A percentile compares a stretch with the other conserved stretches of the same genome.
Evolutionary conservation across 2,888 invertebrate species (phyloP).

Genomic region (Pseudococcus longispinus): DNA sequence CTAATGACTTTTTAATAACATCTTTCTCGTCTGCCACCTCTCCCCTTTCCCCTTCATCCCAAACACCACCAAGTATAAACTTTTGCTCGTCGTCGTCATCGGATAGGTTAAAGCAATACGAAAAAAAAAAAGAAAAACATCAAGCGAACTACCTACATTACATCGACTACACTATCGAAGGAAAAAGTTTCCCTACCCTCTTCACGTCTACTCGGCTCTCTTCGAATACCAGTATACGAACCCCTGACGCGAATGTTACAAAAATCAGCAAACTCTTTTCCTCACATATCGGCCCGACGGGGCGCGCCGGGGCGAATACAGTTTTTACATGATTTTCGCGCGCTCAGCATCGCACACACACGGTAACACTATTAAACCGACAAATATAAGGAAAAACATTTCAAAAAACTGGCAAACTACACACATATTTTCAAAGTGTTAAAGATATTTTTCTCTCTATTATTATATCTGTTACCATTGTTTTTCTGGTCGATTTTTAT

Average conservation of each 20-base stretch:
- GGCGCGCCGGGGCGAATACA: background rate
- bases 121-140: background rate
- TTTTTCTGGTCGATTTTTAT: slow-evolving; percentile 51
- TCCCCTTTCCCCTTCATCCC: background rate
- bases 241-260: slow-evolving; percentile 2
- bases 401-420: slow-evolving; percentile 27
- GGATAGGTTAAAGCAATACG: background rate
- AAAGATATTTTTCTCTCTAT: slow-evolving; percentile 52
- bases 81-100: background rate
- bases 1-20: slow-evolving; percentile 21
- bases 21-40: background rate
- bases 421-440: slow-evolving; percentile 50
- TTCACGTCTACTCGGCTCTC: background rate
- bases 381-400: slow-evolving; percentile 39
- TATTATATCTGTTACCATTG: slow-evolving; percentile 49
- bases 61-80: background rate
- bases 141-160: too few relatives aligned
- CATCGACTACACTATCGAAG: background rate
- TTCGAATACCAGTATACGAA: background rate
- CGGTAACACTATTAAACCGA: background rate
- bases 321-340: background rate
- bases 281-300: background rate
- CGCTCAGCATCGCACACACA: background rate
- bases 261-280: slow-evolving; percentile 21
- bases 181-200: background rate